A percentile compares a stretch with the other conserved stretches of the same genome.
Conservation (phyloP, 2,888 invertebrate species). For the Trisateles emortualis region DNA sequence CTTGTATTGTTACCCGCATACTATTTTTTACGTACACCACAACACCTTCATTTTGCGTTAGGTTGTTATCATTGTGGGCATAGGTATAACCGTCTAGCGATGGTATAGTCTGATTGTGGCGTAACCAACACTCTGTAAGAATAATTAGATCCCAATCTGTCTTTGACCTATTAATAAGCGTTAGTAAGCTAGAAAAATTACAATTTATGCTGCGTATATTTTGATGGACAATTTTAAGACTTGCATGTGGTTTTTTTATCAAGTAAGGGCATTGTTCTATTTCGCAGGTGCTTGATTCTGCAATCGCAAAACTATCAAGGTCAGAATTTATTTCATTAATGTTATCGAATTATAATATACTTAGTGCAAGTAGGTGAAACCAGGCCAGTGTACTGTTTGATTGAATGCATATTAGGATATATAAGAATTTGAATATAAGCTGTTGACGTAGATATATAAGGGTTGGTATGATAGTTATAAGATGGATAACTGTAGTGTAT, state of each 20-base stretch:
- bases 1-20: not conserved
- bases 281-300: constrained; percentile 1
- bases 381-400: too few relatives aligned
- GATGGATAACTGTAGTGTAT: too few relatives aligned
- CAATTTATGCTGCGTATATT: too few relatives aligned
- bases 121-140: not conserved
- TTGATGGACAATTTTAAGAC: not conserved
- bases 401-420: too few relatives aligned
- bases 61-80: not conserved
- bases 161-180: not conserved
- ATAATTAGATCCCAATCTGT: not conserved
- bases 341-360: too few relatives aligned
- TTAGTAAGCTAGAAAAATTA: not conserved
- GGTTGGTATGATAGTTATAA: too few relatives aligned
- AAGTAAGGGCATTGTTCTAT: constrained; percentile 2
- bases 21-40: constrained; percentile 1
- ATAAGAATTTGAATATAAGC: too few relatives aligned
- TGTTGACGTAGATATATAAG: too few relatives aligned
- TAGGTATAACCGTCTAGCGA: not conserved
- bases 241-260: not conserved
- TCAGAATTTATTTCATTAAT: not conserved
- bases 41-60: constrained; percentile 2
- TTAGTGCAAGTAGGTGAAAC: too few relatives aligned
- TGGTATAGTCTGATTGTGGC: not conserved
- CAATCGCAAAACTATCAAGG: not conserved